Evolutionary conservation across 2,797 vertebrate genomes (phyloP), one percentile per base, ranked within the genome.

Genomic region (Brachymystax lenok): DNA sequence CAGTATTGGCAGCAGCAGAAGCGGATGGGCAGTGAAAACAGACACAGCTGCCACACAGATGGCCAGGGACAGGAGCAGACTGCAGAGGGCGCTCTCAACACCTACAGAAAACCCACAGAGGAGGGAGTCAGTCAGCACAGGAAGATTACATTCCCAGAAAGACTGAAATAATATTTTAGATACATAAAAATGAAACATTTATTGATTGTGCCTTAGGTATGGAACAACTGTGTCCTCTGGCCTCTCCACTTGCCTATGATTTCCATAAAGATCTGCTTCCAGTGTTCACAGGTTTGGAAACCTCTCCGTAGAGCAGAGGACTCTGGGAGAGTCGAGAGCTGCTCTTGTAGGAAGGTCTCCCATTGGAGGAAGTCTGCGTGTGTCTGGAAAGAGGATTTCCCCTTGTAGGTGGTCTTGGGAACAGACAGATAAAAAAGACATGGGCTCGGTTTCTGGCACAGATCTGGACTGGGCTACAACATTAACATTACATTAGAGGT

Each of bases 231-330:
- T 75, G 40, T 46, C 40, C 40, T 46, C 40, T 0, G 10, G 40
- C 40, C 10, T 46, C 40, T 46, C 74, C 59, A 54, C 94, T 91
- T 85, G 80, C 98, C 97, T 94, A 99, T 96, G 71, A 99, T 99
- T 90, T 99, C 98, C 97, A 99, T 99, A 91, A 99, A 99, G 85
- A 99, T 98, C 91, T 99, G 98, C 81, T 99, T 99, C 98, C 98
- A 99, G 93, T 99, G 98, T 82, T 99, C 97, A 13, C 98, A 99
- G 24, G 98, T 99, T 92, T 99, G 98, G 89, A 99, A 99, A 16
- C 98, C 98, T 0, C 83, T 91, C 4, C 88, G 95, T 81, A 99
- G 94, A 52, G 96, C 93, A 0, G 98, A 99, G 61, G 94, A 93
- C 73, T 91, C 94, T 0, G 98, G 98, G 70, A 98, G 94, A 19